phyloP scores from a whole-genome alignment of 2,797 vertebrate species.

The Merluccius polli region DNA sequence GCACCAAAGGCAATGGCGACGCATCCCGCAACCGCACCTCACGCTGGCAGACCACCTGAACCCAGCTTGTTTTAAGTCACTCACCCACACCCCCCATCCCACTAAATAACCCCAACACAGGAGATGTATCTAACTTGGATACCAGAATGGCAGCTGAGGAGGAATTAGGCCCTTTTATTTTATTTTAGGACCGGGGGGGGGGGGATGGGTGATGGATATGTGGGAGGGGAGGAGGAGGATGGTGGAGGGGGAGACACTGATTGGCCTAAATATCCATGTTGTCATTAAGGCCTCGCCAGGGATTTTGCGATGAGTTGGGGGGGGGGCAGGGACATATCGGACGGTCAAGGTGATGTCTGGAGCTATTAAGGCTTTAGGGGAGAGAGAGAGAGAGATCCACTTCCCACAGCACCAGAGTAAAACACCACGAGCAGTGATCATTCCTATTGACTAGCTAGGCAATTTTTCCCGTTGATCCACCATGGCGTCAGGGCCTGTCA shows the following conservation, averaged over 20 bases:
- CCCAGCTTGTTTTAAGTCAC: too few species aligned
- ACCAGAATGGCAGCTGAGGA: constrained; percentile 45
- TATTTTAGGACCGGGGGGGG: constrained; percentile 13
- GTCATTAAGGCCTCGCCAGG: not conserved
- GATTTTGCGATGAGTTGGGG: constrained; percentile 30
- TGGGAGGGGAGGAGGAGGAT: too few species aligned
- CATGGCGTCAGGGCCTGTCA: too few species aligned
- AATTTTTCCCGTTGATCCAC: constrained; percentile 30
- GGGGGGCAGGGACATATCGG: too few species aligned
- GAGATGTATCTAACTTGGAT: constrained; percentile 58
- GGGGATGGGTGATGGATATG: too few species aligned
- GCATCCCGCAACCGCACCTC: not conserved
- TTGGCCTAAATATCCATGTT: constrained; percentile 22
- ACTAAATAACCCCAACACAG: not conserved
- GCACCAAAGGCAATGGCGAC: too few species aligned
- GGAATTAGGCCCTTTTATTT: constrained; percentile 40
- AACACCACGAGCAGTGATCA: constrained; percentile 33
- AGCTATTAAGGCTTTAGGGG: constrained; percentile 35
- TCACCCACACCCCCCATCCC: too few species aligned
- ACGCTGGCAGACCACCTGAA: too few species aligned
- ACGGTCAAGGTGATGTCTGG: constrained; percentile 47
- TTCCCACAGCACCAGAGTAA: constrained; percentile 24
- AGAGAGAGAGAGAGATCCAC: too few species aligned
- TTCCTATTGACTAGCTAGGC: constrained; percentile 35
- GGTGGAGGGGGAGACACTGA: constrained; percentile 14